A percentile compares a stretch with the other conserved stretches of the same genome.
These are phyloP conservation scores for Camelus bactrianus DNA, from an alignment of 2,113 vertebrate genomes.

Conservation along the genomic window DNA sequence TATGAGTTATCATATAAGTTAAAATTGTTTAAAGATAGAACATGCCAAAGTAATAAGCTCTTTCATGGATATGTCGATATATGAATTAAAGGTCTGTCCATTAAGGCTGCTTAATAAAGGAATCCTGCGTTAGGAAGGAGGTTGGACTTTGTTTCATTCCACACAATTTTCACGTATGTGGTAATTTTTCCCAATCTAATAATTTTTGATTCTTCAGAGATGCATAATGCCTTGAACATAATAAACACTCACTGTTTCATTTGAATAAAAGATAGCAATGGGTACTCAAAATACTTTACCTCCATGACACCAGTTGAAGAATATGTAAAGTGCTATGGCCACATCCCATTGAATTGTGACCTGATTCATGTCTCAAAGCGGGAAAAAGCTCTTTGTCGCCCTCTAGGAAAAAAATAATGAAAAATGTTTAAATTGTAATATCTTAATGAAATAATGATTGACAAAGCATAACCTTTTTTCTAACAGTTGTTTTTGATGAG, in stretches of 20 bases:
- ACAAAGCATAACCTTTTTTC: not conserved
- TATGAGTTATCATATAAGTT: not conserved
- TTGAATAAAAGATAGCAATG: not conserved
- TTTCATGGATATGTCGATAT: not conserved
- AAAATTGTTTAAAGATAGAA: not conserved
- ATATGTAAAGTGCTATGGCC: constrained; percentile 40
- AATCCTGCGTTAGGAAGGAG: not conserved
- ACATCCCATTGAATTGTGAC: constrained; percentile 41
- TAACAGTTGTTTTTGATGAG: not conserved
- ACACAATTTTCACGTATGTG: not conserved
- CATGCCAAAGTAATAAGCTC: not conserved
- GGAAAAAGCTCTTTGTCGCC: not conserved
- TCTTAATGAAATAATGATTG: not conserved
- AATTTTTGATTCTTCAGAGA: constrained; percentile 7
- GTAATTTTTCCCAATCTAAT: not conserved
- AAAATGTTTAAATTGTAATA: not conserved
- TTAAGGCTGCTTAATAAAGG: not conserved
- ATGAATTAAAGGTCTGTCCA: not conserved
- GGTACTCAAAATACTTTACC: constrained; percentile 76
- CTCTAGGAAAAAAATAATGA: constrained; percentile 66
- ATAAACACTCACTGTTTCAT: not conserved
- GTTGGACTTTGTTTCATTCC: not conserved
- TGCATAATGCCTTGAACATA: not conserved
- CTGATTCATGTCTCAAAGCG: constrained; percentile 47
- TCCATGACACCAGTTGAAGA: constrained; percentile 81